Evolutionary conservation across 2,113 vertebrate genomes (phyloP).

Genomic region (Dendrocopos noguchii): DNA sequence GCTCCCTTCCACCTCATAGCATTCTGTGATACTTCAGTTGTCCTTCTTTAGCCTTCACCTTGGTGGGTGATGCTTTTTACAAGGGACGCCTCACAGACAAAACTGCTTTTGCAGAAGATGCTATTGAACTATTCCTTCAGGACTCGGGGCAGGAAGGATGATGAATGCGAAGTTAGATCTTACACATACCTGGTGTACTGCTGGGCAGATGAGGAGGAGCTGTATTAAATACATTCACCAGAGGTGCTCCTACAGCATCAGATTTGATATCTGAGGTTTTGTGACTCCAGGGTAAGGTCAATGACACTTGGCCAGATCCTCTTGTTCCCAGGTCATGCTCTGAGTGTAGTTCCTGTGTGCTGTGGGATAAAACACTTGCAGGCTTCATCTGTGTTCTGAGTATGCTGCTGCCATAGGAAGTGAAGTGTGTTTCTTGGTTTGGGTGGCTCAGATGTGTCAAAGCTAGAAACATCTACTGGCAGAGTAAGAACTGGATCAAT

Average conservation of each 20-base stretch:
- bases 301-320: not conserved
- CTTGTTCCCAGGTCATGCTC: not conserved
- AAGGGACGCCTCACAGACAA: no score
- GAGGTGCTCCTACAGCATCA: not conserved
- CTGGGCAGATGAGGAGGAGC: not conserved
- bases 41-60: no score
- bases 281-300: not conserved
- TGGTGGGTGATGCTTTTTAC: no score
- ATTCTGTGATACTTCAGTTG: no score
- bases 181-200: not conserved
- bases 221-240: not conserved
- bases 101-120: not conserved
- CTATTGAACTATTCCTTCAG: not conserved
- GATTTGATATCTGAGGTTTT: not conserved
- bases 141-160: not conserved
- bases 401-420: not conserved
- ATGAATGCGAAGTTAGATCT: not conserved
- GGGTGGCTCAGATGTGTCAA: not conserved
- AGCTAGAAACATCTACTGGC: not conserved
- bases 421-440: not conserved
- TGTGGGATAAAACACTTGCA: not conserved
- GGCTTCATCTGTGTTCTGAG: not conserved
- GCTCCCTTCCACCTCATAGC: no score
- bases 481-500: not conserved
- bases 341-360: not conserved